Evolutionary conservation across 2,888 invertebrate species (phyloP).

Genomic region (Eristalis tenax): DNA sequence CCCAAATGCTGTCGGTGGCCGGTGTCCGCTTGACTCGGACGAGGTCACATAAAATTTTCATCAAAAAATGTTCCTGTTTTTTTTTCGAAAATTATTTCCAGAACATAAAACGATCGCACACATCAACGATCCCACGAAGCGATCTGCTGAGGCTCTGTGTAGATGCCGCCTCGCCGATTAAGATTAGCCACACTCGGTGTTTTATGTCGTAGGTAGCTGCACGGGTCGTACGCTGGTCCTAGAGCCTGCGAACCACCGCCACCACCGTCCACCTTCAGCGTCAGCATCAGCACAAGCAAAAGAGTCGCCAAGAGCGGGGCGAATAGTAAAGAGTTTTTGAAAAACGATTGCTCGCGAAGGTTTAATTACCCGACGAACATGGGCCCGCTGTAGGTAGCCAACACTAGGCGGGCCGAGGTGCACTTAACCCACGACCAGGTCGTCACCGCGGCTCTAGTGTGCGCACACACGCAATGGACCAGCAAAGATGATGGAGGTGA

Average conservation of each 20-base stretch:
- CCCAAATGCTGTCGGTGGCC: constrained; percentile 31
- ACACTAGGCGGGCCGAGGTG: constrained; percentile 13
- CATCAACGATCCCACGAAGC: constrained; percentile 54
- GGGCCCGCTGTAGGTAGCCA: constrained; percentile 27
- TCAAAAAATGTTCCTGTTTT: constrained; percentile 9
- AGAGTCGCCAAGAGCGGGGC: constrained; percentile 16
- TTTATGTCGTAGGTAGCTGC: constrained; percentile 30
- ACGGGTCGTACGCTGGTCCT: constrained; percentile 12
- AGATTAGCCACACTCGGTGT: constrained; percentile 60
- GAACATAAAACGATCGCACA: constrained; percentile 63
- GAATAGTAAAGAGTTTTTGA: constrained; percentile 57
- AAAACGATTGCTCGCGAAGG: constrained; percentile 61
- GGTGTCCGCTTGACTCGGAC: neutral
- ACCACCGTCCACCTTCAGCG: too few relatives aligned
- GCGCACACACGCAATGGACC: constrained; percentile 30
- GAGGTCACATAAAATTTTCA: constrained; percentile 43
- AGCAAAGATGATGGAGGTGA: constrained; percentile 47
- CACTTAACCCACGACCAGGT: constrained; percentile 64
- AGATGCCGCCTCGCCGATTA: constrained; percentile 65
- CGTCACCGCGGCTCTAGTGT: constrained; percentile 14
- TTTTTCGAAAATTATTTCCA: constrained; percentile 60
- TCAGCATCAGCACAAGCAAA: neutral
- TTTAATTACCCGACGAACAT: constrained; percentile 67
- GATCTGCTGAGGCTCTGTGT: constrained; percentile 43
- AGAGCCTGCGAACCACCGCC: constrained; percentile 11